Conservation (phyloP, 2,113 vertebrate species). For the Paratilapia polleni region DNA sequence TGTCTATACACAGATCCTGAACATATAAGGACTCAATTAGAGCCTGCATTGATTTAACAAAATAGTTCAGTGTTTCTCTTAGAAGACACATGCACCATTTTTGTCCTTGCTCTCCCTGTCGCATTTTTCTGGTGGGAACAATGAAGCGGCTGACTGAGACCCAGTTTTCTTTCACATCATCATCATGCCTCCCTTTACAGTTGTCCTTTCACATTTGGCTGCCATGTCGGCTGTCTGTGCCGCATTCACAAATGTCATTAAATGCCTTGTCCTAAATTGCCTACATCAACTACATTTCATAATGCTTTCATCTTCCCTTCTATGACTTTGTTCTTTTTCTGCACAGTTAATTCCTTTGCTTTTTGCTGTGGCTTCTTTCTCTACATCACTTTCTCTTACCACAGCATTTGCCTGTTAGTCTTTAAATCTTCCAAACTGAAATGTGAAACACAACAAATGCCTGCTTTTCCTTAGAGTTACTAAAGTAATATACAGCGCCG, state of each 20-base stretch:
- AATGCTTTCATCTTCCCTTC: conserved; percentile 13
- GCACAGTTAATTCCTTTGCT: conserved; percentile 12
- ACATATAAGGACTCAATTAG: conserved; percentile 4
- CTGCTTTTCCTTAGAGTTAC: conserved; percentile 8
- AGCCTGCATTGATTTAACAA: not conserved
- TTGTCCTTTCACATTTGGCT: conserved; percentile 20
- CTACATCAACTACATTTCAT: conserved; percentile 17
- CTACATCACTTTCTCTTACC: not conserved
- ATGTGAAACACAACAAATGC: conserved; percentile 28
- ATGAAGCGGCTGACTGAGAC: conserved; percentile 47
- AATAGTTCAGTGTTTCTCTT: conserved; percentile 3
- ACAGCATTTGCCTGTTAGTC: conserved; percentile 29
- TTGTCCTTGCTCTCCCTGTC: conserved; percentile 16
- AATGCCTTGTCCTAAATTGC: not conserved
- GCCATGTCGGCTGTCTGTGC: conserved; percentile 41
- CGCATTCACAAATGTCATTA: conserved; percentile 19
- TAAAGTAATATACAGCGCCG: conserved; percentile 43
- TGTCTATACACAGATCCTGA: not conserved
- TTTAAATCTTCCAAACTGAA: conserved; percentile 11
- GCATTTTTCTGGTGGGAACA: conserved; percentile 42
- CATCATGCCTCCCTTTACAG: conserved; percentile 5
- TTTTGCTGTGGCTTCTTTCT: not conserved
- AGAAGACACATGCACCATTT: not conserved
- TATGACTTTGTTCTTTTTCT: conserved; percentile 23
- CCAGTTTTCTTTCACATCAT: conserved; percentile 33